Conservation (phyloP, 2,797 vertebrate species). For the Cheirogaleus major region DNA sequence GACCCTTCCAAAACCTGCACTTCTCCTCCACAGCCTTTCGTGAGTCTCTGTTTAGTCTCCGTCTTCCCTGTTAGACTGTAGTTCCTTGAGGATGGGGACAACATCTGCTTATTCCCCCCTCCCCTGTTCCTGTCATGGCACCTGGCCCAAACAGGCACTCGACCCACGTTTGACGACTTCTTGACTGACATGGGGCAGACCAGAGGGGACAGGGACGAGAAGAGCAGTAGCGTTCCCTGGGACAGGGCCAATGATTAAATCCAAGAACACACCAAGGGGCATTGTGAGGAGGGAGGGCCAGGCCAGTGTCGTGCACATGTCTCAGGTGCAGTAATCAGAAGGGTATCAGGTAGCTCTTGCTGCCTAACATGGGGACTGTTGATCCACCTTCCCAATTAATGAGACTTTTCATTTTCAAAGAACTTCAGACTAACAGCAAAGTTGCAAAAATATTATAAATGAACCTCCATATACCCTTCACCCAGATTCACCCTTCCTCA, state of each 20-base stretch:
- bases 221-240: too few relatives aligned
- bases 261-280: neutral
- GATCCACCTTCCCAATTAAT: neutral
- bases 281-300: rapidly evolving
- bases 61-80: neutral
- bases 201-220: neutral
- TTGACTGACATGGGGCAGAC: neutral
- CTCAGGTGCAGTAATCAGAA: neutral
- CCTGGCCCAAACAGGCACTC: neutral
- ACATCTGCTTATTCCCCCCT: neutral
- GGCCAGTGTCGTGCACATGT: neutral
- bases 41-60: neutral
- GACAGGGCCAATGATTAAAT: neutral
- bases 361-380: too few relatives aligned
- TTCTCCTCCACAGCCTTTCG: neutral
- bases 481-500: neutral
- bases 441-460: neutral
- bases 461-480: neutral
- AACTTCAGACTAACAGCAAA: conserved; percentile 9
- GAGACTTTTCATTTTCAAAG: neutral
- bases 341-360: rapidly evolving
- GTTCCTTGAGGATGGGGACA: neutral
- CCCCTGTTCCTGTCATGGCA: neutral
- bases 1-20: neutral
- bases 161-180: neutral